A percentile compares a stretch with the other conserved stretches of the same genome.
These are phyloP conservation scores for Cinclus mexicanus DNA, from an alignment of 2,113 vertebrate species.

Conservation along the genomic window DNA sequence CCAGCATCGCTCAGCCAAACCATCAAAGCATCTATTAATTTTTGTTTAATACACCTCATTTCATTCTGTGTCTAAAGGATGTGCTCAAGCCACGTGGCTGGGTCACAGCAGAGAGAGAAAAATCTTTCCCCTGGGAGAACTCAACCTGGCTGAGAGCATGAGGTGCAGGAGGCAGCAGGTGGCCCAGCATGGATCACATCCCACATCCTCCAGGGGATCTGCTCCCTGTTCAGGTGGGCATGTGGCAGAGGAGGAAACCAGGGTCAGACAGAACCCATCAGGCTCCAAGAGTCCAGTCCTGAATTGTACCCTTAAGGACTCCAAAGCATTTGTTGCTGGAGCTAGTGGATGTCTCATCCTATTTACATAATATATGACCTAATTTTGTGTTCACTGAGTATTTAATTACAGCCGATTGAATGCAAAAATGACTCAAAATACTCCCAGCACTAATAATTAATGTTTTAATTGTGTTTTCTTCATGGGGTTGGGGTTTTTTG, in stretches of 20 bases:
- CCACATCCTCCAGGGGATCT: fast-evolving
- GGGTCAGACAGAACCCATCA: conserved; percentile 10
- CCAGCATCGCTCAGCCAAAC: neutral
- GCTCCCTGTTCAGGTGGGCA: neutral
- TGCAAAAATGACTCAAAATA: conserved; percentile 65
- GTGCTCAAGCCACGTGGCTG: neutral
- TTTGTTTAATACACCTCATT: neutral
- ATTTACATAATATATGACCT: conserved; percentile 70
- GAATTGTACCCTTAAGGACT: conserved; percentile 22
- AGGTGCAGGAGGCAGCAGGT: neutral
- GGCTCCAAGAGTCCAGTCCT: neutral
- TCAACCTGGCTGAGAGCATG: neutral
- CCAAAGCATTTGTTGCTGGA: conserved; percentile 8
- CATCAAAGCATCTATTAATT: neutral
- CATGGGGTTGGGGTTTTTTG: neutral
- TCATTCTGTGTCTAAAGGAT: neutral
- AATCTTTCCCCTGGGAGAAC: neutral
- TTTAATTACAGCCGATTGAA: conserved; percentile 66
- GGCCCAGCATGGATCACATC: fast-evolving
- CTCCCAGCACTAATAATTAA: conserved; percentile 62
- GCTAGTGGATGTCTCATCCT: conserved; percentile 66
- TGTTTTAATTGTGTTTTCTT: conserved; percentile 34
- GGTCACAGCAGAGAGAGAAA: neutral
- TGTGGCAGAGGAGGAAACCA: neutral
- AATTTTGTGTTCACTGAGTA: conserved; percentile 64